Evolutionary conservation across 2,888 invertebrate species (phyloP).

Genomic region (Ferdinandea cuprea): DNA sequence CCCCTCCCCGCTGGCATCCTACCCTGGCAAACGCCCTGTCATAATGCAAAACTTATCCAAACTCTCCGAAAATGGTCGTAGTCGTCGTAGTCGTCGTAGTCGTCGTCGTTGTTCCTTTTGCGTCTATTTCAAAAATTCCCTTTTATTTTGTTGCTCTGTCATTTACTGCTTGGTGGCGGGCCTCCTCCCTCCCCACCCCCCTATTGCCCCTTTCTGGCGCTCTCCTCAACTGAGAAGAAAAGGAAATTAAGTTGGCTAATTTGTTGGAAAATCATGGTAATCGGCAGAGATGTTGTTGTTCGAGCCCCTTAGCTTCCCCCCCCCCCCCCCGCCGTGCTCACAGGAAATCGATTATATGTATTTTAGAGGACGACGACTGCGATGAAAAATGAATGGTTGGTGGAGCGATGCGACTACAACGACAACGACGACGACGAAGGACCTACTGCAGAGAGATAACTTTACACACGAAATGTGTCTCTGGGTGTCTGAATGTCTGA

Average conservation of each 20-base stretch:
- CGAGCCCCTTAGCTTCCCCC: background rate
- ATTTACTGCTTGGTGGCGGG: constrained; percentile 2
- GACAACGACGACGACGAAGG: constrained; percentile 4
- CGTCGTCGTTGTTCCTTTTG: constrained; percentile 49
- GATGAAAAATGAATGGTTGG: constrained; percentile 38
- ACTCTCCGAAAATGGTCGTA: constrained; percentile 58
- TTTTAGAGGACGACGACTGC: constrained; percentile 51
- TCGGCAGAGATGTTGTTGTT: constrained; percentile 68
- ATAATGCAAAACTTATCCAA: constrained; percentile 74
- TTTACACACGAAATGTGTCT: constrained; percentile 43
- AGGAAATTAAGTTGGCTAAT: constrained; percentile 75
- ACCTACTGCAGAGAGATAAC: constrained; percentile 67
- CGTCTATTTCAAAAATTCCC: constrained; percentile 41
- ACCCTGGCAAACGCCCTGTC: too few species aligned
- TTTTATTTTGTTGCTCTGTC: constrained; percentile 39
- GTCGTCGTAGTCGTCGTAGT: constrained; percentile 31
- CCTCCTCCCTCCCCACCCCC: background rate
- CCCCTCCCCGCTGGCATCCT: constrained; percentile 24
- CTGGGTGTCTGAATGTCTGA: constrained; percentile 67
- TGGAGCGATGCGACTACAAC: background rate
- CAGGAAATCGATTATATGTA: constrained; percentile 63
- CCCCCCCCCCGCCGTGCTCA: background rate
- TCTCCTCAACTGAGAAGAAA: constrained; percentile 37
- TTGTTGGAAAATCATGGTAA: constrained; percentile 75
- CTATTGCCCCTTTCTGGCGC: too few species aligned